Conservation (phyloP, 2,888 invertebrate genomes). For the Hedychridium roseum region DNA sequence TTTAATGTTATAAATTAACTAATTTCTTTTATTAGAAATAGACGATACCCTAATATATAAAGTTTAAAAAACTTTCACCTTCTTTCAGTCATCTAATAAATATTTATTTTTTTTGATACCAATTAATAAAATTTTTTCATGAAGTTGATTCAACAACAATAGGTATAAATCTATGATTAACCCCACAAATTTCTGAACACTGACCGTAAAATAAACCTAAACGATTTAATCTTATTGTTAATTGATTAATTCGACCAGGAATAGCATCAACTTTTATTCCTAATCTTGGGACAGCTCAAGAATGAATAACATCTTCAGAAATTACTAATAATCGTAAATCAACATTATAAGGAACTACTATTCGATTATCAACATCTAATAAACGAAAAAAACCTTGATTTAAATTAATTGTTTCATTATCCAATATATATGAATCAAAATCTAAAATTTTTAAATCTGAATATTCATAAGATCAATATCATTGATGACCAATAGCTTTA, state of each 20-base stretch:
- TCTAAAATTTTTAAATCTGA: constrained; percentile 72
- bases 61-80: constrained; percentile 74
- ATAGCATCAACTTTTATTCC: constrained; percentile 74
- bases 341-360: constrained; percentile 24
- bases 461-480: constrained; percentile 75
- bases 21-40: constrained; percentile 53
- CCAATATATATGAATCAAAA: constrained; percentile 62
- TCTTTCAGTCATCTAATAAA: constrained; percentile 71
- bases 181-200: constrained; percentile 85
- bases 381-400: constrained; percentile 8
- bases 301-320: constrained; percentile 73
- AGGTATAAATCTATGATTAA: constrained; percentile 83
- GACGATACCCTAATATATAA: constrained; percentile 68
- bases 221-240: constrained; percentile 66
- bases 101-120: constrained; percentile 71
- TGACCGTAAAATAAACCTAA: constrained; percentile 76
- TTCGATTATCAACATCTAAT: constrained; percentile 37
- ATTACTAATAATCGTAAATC: constrained; percentile 63
- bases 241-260: constrained; percentile 74
- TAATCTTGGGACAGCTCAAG: constrained; percentile 71
- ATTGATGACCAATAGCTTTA: constrained; percentile 73
- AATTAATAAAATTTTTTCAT: constrained; percentile 68
- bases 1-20: constrained; percentile 15
- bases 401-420: not conserved
- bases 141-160: constrained; percentile 72